Conservation (phyloP, 2,888 invertebrate species). For the Hemicrepidius hirtus region DNA sequence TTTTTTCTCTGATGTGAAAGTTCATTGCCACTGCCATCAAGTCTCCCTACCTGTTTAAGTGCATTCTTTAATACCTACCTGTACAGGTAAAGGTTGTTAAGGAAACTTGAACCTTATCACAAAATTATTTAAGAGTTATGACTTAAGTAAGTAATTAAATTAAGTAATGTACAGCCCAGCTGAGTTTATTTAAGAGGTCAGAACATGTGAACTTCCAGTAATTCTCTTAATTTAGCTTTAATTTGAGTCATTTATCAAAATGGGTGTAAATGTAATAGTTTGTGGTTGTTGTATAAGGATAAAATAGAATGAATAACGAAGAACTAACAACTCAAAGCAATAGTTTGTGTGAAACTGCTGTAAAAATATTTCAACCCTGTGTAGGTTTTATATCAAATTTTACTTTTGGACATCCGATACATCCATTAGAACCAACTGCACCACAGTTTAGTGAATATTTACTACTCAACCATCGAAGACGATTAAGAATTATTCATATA, state of each 20-base stretch:
- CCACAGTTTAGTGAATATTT: constrained; percentile 69
- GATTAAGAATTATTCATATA: constrained; percentile 67
- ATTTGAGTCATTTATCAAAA: constrained; percentile 27
- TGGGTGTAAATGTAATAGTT: constrained; percentile 17
- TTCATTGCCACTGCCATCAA: constrained; percentile 26
- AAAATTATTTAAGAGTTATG: constrained; percentile 34
- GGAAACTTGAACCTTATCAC: constrained; percentile 43
- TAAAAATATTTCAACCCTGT: constrained; percentile 50
- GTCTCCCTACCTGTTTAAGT: constrained; percentile 11
- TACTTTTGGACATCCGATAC: constrained; percentile 63
- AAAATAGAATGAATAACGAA: constrained; percentile 42
- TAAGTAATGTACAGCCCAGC: constrained; percentile 32
- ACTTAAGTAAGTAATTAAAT: constrained; percentile 35
- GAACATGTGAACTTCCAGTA: constrained; percentile 33
- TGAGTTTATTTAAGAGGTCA: constrained; percentile 34
- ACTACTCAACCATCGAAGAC: constrained; percentile 64
- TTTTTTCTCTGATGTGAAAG: neutral
- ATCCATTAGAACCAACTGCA: constrained; percentile 66
- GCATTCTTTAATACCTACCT: constrained; percentile 22
- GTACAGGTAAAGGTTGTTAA: constrained; percentile 9
- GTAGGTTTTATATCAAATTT: constrained; percentile 57
- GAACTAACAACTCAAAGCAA: constrained; percentile 24
- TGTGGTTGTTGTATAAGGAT: constrained; percentile 1
- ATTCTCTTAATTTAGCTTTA: constrained; percentile 37
- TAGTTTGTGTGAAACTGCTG: constrained; percentile 42